phyloP scores from a whole-genome alignment of 2,888 invertebrate species.

The Agrenia bidenticulata region DNA sequence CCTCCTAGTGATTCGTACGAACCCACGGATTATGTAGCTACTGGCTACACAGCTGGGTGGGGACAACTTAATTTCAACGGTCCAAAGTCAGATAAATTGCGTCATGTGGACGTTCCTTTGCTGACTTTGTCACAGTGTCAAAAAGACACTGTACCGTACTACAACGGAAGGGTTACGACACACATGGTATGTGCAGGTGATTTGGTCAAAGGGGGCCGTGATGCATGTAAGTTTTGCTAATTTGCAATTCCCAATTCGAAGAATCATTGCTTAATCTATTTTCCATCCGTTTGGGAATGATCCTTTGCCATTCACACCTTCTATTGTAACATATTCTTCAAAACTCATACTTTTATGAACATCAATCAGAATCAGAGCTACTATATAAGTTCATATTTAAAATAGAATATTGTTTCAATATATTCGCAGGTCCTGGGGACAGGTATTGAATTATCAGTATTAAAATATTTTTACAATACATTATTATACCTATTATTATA shows the following conservation, averaged over 20 bases:
- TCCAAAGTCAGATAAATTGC: constrained; percentile 28
- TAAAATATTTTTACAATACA: no score
- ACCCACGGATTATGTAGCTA: constrained; percentile 12
- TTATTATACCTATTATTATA: no score
- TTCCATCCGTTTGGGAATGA: not conserved
- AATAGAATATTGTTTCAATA: no score
- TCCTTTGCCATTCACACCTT: no score
- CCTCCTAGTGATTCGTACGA: constrained; percentile 15
- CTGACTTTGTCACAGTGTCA: constrained; percentile 22
- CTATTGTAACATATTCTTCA: no score
- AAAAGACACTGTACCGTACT: constrained; percentile 20
- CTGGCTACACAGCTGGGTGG: constrained; percentile 37
- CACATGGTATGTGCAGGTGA: constrained; percentile 41
- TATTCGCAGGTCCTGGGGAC: constrained; percentile 3
- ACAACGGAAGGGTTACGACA: constrained; percentile 27
- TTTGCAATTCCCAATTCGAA: not conserved
- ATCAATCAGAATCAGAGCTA: no score
- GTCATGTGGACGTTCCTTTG: constrained; percentile 32
- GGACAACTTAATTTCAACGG: constrained; percentile 25
- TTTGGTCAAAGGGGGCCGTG: constrained; percentile 27
- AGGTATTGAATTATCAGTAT: no score
- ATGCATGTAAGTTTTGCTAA: constrained; percentile 23
- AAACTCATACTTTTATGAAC: no score
- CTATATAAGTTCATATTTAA: no score
- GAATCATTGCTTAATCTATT: not conserved